Base-by-base conservation (phyloP, 1,140 invertebrate species). In the Apis mellifera region DNA sequence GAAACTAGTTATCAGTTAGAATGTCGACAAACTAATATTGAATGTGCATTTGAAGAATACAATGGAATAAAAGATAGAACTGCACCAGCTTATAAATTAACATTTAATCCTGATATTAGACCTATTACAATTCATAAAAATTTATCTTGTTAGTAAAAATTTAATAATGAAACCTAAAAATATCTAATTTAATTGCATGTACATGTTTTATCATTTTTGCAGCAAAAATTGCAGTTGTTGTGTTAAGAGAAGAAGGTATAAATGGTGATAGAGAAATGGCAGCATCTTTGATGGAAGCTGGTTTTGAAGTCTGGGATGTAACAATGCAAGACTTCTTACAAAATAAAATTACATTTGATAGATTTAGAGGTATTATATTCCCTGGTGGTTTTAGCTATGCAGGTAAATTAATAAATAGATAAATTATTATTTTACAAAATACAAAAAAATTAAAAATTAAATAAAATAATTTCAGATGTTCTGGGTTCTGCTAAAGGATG, bases 231-330 rank as follows among this genome's bases (percentile, higher is more conserved):
- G 95, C 94, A 82, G 98, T 99, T 2, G 99, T 98, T 15, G 97
- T 99, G 0, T 94, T 99, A 54, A 95, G 99, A 66, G 99, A 99
- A 94, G 99, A 99, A 96, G 99, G 99, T 85, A 97, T 96, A 54
- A 99, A 99, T 92, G 98, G 99, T 60, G 99, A 99, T 91, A 94
- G 99, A 76, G 99, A 99, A 95, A 99, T 99, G 99, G 97, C 97
- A 15, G 98, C 98, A n/a, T 96, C 98, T 17, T 95, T 99, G n/a
- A 94, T 97, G 83, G 95, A 97, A 94, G 98, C 97, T 32, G 98
- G 98, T 74, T 99, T 99, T 92, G 96, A 98, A 91, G 97, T 98
- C 11, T 98, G 97, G 94, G 98, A 99, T 93, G 95, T 99, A 0
- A 98, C 97, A 1, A 98, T 99, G 97, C 97, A 97, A 87, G 98